Evolutionary conservation across 2,888 invertebrate species (phyloP), one percentile per base, ranked within the genome.

Genomic region (Mythimna loreyi): DNA sequence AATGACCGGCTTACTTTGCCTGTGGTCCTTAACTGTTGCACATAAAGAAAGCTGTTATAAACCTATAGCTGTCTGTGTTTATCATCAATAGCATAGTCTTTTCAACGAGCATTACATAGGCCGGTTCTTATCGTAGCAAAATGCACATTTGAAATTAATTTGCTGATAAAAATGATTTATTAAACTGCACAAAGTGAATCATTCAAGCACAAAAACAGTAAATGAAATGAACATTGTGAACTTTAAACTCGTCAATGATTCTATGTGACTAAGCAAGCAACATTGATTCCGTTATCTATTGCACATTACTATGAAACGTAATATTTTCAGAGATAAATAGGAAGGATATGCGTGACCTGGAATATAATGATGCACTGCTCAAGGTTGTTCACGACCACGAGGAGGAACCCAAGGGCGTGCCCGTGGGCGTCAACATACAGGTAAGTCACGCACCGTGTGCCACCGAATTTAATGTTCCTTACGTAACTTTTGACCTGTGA

Each of bases 351-450:
- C 68, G 84, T 21, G 93, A 94, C 75, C 79, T 90, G 47, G 95
- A 94, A 75, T 94, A 95, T 82, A 92, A 93, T 61, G 93, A 94
- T 69, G 92, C 94, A 2, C 78, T 95, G 43, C 74, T 95, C 62
- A 93, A 93, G 77, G 93, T 96, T 3, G 85, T 95, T 9, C 73
- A 73, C 45, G 78, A 73, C 5, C 95, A 95, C 52, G 95, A 96
- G 45, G 96, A 95, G 67, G 96, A 95, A 67, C 96, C 95, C 0
- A 92, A 92, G 75, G 95, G 93, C 19, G 93, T 94, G 8, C 91
- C 93, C 0, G 89, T 93, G 87, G 94, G 95, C 62, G 95, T 96
- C 60, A 89, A 93, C 80, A 94, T 95, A 80, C 92, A 92, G 84
- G 96, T 93, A 82, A 87, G 89, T 87, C 36, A 59, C 56, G 50